Conservation (phyloP, 2,113 vertebrate species). For the Phylloscopus trochiloides region DNA sequence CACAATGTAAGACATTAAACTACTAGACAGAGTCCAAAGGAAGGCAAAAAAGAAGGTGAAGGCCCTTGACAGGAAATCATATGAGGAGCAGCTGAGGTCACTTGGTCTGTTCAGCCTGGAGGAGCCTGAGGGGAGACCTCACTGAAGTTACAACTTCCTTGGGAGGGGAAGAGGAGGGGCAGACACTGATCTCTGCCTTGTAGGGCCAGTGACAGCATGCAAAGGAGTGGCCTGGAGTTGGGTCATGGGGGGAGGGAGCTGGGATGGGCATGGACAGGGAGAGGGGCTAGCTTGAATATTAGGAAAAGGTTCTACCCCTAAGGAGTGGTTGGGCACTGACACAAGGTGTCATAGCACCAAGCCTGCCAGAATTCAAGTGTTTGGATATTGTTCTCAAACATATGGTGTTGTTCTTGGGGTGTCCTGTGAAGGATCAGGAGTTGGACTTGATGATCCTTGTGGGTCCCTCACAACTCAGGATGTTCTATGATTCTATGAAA, state of each 20-base stretch:
- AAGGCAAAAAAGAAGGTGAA: fast-evolving
- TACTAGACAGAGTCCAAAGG: fast-evolving
- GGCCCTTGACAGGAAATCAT: fast-evolving
- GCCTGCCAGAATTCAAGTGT: fast-evolving
- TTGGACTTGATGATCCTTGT: background rate
- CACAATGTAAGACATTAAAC: fast-evolving
- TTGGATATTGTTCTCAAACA: background rate
- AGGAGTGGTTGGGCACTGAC: fast-evolving
- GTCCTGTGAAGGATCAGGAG: background rate
- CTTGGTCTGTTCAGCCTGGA: fast-evolving
- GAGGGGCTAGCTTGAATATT: fast-evolving
- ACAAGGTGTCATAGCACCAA: background rate
- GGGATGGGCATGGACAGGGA: too few species aligned
- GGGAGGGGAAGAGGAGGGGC: fast-evolving
- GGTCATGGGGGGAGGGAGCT: background rate
- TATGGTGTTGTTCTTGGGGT: fast-evolving
- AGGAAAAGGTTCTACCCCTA: fast-evolving
- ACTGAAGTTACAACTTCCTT: fast-evolving
- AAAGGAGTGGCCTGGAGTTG: fast-evolving
- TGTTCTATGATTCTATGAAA: background rate
- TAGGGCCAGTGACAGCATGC: fast-evolving
- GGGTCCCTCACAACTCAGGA: background rate
- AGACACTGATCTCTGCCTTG: background rate
- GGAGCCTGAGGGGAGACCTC: background rate
- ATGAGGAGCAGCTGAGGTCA: background rate